phyloP scores from a whole-genome alignment of 2,888 invertebrate species.

The Ornithoptera alexandrae region DNA sequence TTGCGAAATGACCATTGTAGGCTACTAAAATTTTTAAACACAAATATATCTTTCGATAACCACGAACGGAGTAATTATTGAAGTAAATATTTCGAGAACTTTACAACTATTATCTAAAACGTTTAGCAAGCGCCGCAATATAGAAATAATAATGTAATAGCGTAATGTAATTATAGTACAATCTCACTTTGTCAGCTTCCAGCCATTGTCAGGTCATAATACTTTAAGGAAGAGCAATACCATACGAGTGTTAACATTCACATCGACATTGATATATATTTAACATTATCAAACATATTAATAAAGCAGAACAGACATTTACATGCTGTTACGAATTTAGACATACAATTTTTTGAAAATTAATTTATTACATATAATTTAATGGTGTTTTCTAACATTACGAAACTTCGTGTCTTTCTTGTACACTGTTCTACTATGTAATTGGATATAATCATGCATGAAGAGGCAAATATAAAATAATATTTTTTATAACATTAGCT shows the following conservation, averaged over 20 bases:
- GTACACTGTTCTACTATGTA: not conserved
- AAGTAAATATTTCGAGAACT: not conserved
- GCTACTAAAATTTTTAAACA: not conserved
- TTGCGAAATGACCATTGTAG: not conserved
- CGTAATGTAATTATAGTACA: slow-evolving; percentile 21
- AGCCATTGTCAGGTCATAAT: slow-evolving; percentile 11
- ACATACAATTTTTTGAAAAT: too few species aligned
- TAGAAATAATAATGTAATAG: slow-evolving; percentile 16
- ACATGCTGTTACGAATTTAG: not conserved
- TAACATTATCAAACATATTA: slow-evolving; percentile 9
- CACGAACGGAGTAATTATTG: not conserved
- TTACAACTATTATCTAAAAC: not conserved
- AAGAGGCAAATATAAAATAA: not conserved
- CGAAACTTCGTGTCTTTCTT: not conserved
- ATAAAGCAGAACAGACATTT: too few species aligned
- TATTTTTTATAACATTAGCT: not conserved
- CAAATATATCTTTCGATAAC: not conserved
- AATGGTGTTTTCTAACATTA: not conserved
- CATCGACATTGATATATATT: slow-evolving; percentile 9
- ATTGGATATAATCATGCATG: not conserved
- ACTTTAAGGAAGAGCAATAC: slow-evolving; percentile 19
- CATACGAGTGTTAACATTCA: slow-evolving; percentile 12
- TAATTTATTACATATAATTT: too few species aligned
- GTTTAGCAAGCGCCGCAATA: slow-evolving; percentile 3
- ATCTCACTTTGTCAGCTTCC: slow-evolving; percentile 28